Conservation (phyloP, 2,113 vertebrate species). For the Halichoerus grypus region DNA sequence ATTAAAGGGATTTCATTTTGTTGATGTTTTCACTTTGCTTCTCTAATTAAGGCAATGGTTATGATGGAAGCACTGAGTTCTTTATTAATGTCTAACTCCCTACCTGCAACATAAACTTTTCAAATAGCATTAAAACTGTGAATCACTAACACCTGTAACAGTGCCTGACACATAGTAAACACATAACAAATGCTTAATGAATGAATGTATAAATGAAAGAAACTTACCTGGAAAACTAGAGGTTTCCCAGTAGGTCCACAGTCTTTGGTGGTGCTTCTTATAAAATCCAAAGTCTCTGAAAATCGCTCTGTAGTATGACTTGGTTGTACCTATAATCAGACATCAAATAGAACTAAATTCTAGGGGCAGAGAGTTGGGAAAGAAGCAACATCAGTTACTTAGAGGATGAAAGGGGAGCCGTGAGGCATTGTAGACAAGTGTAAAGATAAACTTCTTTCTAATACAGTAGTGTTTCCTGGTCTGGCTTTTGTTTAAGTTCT, state of each 20-base stretch:
- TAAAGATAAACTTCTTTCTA: neutral
- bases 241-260: neutral
- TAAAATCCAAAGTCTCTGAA: neutral
- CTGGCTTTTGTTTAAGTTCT: neutral
- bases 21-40: constrained; percentile 15
- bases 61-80: neutral
- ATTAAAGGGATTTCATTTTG: neutral
- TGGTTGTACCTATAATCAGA: neutral
- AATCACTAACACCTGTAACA: neutral
- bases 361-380: neutral
- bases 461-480: neutral
- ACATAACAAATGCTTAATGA: neutral
- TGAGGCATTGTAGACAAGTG: neutral
- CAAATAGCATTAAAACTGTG: neutral
- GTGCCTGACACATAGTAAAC: neutral
- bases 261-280: neutral
- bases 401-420: neutral
- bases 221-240: neutral
- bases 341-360: neutral
- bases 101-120: neutral
- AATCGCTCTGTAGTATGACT: neutral
- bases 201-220: neutral
- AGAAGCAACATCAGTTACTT: neutral
- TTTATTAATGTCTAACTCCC: neutral
- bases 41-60: neutral